A percentile compares a stretch with the other conserved stretches of the same genome.
phyloP scores from a whole-genome alignment of 2,113 vertebrate species.

The Suncus etruscus region DNA sequence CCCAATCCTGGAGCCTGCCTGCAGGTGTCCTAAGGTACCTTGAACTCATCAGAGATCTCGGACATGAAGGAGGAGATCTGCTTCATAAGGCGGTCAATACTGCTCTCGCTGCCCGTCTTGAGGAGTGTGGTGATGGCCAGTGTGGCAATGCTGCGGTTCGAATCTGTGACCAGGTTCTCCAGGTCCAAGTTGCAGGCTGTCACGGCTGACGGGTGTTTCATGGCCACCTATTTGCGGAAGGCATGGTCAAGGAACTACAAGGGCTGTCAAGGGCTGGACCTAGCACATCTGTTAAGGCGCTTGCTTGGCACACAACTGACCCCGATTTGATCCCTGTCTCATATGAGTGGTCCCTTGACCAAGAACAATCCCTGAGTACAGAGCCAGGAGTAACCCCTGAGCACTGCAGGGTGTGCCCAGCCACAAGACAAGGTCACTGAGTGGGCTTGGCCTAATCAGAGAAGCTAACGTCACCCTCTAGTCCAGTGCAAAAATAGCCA shows the following conservation, averaged over 20 bases:
- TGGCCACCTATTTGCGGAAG: slow-evolving; percentile 86
- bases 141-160: slow-evolving; percentile 91
- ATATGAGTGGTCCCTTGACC: too few species aligned
- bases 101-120: slow-evolving; percentile 91
- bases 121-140: slow-evolving; percentile 91
- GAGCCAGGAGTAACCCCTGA: too few species aligned
- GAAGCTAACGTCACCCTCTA: too few species aligned
- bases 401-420: too few species aligned
- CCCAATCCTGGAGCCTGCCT: too few species aligned
- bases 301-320: too few species aligned
- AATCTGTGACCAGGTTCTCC: slow-evolving; percentile 91
- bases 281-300: too few species aligned
- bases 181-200: slow-evolving; percentile 91
- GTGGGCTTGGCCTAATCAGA: not conserved
- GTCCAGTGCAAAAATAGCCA: too few species aligned
- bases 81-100: slow-evolving; percentile 92
- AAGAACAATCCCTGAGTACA: too few species aligned
- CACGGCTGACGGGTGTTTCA: slow-evolving; percentile 91
- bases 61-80: slow-evolving; percentile 93
- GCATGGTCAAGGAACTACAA: not conserved
- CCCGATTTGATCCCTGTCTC: too few species aligned
- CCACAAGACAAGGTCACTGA: too few species aligned
- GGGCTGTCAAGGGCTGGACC: too few species aligned
- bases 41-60: slow-evolving; percentile 92
- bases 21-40: slow-evolving; percentile 78